These are phyloP conservation scores for Apeltes quadracus DNA, from an alignment of 2,113 vertebrate species.

Conservation along the genomic window DNA sequence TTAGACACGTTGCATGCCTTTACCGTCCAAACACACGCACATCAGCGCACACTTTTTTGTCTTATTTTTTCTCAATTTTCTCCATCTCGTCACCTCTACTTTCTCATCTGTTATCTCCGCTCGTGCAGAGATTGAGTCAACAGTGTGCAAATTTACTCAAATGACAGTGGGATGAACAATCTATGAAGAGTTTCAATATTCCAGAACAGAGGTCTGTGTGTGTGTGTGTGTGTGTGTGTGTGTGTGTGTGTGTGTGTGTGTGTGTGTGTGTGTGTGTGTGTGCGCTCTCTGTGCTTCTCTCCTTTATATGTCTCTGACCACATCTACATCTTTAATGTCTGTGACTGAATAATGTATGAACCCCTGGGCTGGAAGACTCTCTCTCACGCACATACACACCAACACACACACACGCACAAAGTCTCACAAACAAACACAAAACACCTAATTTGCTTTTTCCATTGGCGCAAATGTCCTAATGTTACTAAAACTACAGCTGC, in stretches of 20 bases:
- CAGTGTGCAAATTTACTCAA: slow-evolving; percentile 29
- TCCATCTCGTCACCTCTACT: slow-evolving; percentile 17
- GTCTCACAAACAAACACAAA: slow-evolving; percentile 4
- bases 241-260: slow-evolving; percentile 11
- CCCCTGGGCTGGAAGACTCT: slow-evolving; percentile 44
- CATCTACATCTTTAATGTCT: slow-evolving; percentile 81
- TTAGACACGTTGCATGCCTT: slow-evolving; percentile 64
- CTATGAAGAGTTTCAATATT: slow-evolving; percentile 40
- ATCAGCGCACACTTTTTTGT: slow-evolving; percentile 25
- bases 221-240: slow-evolving; percentile 14
- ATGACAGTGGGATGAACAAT: slow-evolving; percentile 33
- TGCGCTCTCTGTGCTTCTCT: slow-evolving; percentile 35
- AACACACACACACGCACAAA: slow-evolving; percentile 23
- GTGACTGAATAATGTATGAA: slow-evolving; percentile 75
- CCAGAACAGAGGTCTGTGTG: slow-evolving; percentile 17
- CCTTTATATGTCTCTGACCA: slow-evolving; percentile 75
- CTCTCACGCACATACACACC: slow-evolving; percentile 23
- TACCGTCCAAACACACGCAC: slow-evolving; percentile 42
- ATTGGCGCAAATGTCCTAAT: slow-evolving; percentile 36
- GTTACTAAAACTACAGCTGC: neutral
- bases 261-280: neutral
- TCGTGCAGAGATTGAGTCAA: slow-evolving; percentile 23
- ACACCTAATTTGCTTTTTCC: slow-evolving; percentile 30
- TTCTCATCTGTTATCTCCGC: slow-evolving; percentile 15
- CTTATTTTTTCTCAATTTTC: slow-evolving; percentile 37